Evolutionary conservation across 2,797 vertebrate species (phyloP), one percentile per base, ranked within the genome.

Genomic region (Coreius guichenoti): DNA sequence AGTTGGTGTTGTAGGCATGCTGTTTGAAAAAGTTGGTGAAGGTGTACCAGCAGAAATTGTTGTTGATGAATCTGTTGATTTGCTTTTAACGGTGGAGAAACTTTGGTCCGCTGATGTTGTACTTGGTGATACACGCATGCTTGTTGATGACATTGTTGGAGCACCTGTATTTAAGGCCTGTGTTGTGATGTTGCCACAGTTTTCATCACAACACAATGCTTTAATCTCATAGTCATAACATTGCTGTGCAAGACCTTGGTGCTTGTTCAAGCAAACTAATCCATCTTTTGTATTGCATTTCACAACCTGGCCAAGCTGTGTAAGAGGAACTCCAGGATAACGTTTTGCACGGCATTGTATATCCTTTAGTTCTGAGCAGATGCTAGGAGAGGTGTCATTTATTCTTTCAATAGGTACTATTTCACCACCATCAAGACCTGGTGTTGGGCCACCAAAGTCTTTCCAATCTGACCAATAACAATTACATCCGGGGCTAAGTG

Each of bases 211-310:
- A 70, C 85, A 86, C 16, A 45, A 36, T 4, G 26, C 8, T 82
- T 72, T 86, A 21, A 86, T 86, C 39, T 86, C 85, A 78, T 82
- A 86, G n/a, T 86, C 63, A 72, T 67, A 54, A 29, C 84, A 80
- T 19, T 45, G 82, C 45, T 79, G 39, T 39, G 49, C 49, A 13
- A 75, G 67, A n/a, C 70, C 78, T 63, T 81, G 77, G 54, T 76
- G 70, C 72, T 82, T 73, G 78, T 86, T 76, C 13, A 84, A 36
- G 67, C 81, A 86, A 33, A 83, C 19, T 0, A 86, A 72, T 5
- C 81, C 43, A 51, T 49, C 77, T 2, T 43, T 11, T 16, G 39
- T 31, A 47, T 77, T 78, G 11, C 85, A 86, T 19, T 39, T 49
- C 19, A 82, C 47, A 33, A 1, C 14, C 4, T 86, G 85, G 4